A percentile compares a stretch with the other conserved stretches of the same genome.
These are phyloP conservation scores for Tangara arthus DNA, from an alignment of 2,797 vertebrate genomes.

Conservation along the genomic window DNA sequence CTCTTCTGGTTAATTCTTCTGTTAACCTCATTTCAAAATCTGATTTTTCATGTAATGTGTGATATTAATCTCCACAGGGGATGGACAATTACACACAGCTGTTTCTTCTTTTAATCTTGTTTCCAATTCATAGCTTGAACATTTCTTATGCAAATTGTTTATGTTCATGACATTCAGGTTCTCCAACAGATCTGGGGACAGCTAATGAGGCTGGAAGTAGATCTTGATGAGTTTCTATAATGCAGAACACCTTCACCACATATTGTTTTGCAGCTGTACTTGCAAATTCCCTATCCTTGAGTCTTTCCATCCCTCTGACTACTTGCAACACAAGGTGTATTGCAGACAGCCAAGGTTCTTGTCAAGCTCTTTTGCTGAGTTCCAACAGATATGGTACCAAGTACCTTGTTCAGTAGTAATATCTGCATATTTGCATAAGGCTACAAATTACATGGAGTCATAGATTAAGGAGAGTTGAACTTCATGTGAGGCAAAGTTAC, in stretches of 20 bases:
- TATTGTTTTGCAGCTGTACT: not conserved
- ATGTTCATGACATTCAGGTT: slow-evolving; percentile 3
- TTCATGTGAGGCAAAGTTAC: not conserved
- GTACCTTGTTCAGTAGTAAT: not conserved
- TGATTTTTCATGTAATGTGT: slow-evolving; percentile 47
- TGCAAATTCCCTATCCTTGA: not conserved
- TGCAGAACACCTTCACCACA: not conserved
- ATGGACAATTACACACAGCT: slow-evolving; percentile 38
- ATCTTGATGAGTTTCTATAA: not conserved
- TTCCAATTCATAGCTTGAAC: slow-evolving; percentile 7
- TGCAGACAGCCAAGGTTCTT: not conserved
- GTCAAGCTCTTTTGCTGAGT: not conserved
- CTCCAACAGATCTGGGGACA: not conserved
- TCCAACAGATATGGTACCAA: not conserved
- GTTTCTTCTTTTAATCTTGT: slow-evolving; percentile 59
- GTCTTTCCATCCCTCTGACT: not conserved
- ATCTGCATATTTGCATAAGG: not conserved
- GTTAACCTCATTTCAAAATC: slow-evolving; percentile 59
- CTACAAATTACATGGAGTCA: not conserved
- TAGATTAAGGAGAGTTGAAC: not conserved
- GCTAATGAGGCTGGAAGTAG: slow-evolving; percentile 7
- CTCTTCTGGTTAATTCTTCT: slow-evolving; percentile 48
- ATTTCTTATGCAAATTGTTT: slow-evolving; percentile 57
- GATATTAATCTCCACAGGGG: slow-evolving; percentile 49
- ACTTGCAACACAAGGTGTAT: not conserved